A percentile compares a stretch with the other conserved stretches of the same genome.
phyloP scores from a whole-genome alignment of 1,140 invertebrate species.

The Achatina immaculata region DNA sequence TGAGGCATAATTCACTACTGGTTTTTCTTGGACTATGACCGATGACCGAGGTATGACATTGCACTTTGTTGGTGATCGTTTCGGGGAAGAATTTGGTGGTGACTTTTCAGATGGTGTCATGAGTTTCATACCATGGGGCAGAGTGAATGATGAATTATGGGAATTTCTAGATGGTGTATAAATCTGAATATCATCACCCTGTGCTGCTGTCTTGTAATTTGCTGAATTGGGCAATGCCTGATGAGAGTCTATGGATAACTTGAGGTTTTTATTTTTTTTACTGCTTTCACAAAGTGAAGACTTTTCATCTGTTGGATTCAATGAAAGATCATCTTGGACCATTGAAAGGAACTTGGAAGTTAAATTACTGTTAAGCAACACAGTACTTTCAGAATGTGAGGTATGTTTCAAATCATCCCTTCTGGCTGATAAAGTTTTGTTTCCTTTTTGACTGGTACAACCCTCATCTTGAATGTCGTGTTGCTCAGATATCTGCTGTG shows the following conservation, averaged over 20 bases:
- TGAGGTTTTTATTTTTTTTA: neutral
- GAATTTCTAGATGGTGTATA: neutral
- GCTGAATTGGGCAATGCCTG: no score
- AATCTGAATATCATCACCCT: no score
- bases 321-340: neutral
- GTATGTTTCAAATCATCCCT: neutral
- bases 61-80: neutral
- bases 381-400: neutral
- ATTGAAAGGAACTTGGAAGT: neutral
- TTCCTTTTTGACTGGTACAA: neutral
- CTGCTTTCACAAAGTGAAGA: neutral
- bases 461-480: neutral
- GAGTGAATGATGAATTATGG: neutral
- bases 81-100: neutral
- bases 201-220: no score
- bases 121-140: neutral
- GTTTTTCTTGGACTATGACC: neutral
- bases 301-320: neutral
- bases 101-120: neutral
- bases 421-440: neutral
- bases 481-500: neutral
- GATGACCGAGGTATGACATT: neutral
- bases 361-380: neutral
- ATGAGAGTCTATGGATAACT: neutral
- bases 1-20: neutral